Conservation (phyloP, 1,140 invertebrate species). For the Paramacrobiotus metropolitanus region DNA sequence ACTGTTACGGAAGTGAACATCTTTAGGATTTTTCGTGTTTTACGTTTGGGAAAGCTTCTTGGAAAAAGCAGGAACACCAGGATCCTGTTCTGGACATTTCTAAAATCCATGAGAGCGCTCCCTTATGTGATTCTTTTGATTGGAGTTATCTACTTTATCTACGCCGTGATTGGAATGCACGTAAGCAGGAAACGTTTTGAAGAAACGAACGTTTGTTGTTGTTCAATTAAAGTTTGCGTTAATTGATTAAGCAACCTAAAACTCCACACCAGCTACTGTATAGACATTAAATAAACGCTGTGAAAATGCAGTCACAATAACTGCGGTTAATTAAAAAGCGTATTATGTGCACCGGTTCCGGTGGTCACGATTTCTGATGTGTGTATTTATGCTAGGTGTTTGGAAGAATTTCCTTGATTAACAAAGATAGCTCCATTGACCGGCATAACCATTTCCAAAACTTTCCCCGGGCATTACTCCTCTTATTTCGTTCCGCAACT, state of each 20-base stretch:
- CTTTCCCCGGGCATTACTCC: slow-evolving; percentile 11
- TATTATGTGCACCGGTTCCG: too few species aligned
- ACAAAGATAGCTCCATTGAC: slow-evolving; percentile 11
- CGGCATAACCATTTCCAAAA: slow-evolving; percentile 14
- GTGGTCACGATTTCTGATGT: too few species aligned
- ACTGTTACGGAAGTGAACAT: slow-evolving; percentile 33
- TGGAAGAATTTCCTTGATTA: slow-evolving; percentile 9
- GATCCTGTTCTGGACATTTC: slow-evolving; percentile 13
- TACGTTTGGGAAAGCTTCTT: slow-evolving; percentile 10
- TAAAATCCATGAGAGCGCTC: slow-evolving; percentile 12
- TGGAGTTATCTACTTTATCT: slow-evolving; percentile 13
- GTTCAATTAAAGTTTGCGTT: too few species aligned
- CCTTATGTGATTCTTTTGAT: slow-evolving; percentile 13
- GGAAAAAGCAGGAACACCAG: slow-evolving; percentile 10
- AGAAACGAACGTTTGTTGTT: too few species aligned
- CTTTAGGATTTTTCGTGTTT: slow-evolving; percentile 10
- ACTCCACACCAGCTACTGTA: too few species aligned
- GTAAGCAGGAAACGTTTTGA: too few species aligned
- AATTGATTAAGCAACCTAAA: too few species aligned
- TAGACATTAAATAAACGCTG: too few species aligned
- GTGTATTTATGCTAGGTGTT: too few species aligned
- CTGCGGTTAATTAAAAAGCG: too few species aligned
- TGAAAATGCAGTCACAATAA: too few species aligned
- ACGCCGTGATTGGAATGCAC: slow-evolving; percentile 14
- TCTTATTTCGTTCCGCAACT: slow-evolving; percentile 13